Conservation (phyloP, 2,113 vertebrate species). For the Macquaria australasica region DNA sequence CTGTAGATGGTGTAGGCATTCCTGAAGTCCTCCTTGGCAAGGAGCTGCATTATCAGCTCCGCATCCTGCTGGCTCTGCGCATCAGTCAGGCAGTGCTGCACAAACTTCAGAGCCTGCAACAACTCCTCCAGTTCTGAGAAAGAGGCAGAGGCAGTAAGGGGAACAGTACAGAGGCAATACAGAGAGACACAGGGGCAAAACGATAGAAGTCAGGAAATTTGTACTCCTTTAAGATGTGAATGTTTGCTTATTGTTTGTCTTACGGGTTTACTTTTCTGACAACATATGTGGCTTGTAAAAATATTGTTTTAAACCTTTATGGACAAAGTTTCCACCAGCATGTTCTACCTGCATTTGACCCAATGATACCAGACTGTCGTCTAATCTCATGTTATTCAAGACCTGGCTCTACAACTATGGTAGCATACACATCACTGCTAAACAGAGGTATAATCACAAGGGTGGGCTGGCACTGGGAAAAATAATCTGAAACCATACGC, state of each 20-base stretch:
- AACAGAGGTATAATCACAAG: neutral
- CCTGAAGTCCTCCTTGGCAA: conserved; percentile 91
- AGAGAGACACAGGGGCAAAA: neutral
- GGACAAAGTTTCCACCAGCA: neutral
- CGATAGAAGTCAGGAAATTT: neutral
- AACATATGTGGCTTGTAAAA: neutral
- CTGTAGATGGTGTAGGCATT: conserved; percentile 92
- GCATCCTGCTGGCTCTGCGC: conserved; percentile 95
- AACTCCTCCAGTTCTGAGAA: conserved; percentile 91
- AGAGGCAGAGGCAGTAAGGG: conserved; percentile 18
- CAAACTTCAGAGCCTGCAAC: conserved; percentile 90
- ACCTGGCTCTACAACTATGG: neutral
- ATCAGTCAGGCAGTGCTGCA: conserved; percentile 89
- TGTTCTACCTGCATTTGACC: neutral
- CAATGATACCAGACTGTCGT: neutral
- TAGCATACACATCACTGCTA: neutral
- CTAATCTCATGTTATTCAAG: neutral
- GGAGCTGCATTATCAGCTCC: conserved; percentile 89
- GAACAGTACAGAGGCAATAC: neutral
- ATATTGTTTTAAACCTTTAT: neutral
- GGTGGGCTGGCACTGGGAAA: neutral
- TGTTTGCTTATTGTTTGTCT: neutral
- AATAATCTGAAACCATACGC: neutral
- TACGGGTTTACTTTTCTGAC: neutral
- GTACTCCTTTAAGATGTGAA: neutral